Evolutionary conservation across 2,797 vertebrate genomes (phyloP), one percentile per base, ranked within the genome.

Genomic region (Pteropus rufus): DNA sequence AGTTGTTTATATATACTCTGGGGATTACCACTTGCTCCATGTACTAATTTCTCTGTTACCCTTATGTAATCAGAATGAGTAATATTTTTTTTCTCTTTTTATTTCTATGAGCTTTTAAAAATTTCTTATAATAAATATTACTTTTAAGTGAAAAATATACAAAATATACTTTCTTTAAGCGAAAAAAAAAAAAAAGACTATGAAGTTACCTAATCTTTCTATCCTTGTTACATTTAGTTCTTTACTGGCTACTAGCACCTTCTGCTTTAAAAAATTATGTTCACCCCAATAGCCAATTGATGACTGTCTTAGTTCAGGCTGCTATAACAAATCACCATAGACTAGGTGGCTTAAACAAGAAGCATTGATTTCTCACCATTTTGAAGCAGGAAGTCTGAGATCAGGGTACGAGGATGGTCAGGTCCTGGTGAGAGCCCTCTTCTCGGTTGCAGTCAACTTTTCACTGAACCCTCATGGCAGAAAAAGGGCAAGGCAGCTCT

Each of bases 121-220:
- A 39, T 82, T 88, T 83, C 52, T 80, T 44, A 64, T 12, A 64
- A 56, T 70, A 93, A 89, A 69, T 49, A 7, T 80, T 72, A 65
- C 36, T 39, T 93, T 77, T 56, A 91, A 76, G 29, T 73, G 7
- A 65, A 18, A 67, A 94, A 64, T 72, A 65, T 36, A 60, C 24
- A 85, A 70, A 75, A 44, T 56, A 44, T 4, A 72, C 26, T 18
- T 29, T 65, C 34, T 91, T 75, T 70, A 46, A 46, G 46, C 3
- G 44, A 11, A 46, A 46, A 46, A 46, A 58, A 58, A 58, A 54
- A 2, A 24, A 60, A 82, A 72, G 21, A 34, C 44, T 65, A 2
- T 52, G 16, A 44, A 44, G 19, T 75, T 67, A 52, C 34, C 34
- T 31, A 49, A 5, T 36, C 7, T 92, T 89, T 34, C 6, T 79